These are phyloP conservation scores for Diceros bicornis DNA, from an alignment of 2,797 vertebrate genomes.

Conservation along the genomic window DNA sequence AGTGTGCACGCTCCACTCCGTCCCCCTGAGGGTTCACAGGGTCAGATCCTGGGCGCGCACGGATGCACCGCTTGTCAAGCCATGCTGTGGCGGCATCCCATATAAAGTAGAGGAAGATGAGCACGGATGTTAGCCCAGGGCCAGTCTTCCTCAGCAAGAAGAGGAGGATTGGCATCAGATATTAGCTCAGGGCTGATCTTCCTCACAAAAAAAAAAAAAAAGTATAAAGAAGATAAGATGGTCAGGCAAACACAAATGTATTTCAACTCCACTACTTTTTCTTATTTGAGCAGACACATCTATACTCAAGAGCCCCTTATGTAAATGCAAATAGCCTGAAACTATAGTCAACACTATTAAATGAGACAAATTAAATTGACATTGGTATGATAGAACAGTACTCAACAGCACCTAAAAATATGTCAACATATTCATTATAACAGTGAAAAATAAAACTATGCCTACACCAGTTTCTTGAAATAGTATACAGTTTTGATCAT, in stretches of 20 bases:
- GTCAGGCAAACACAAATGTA: not conserved
- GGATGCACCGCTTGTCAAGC: no score
- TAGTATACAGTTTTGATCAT: not conserved
- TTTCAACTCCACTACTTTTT: not conserved
- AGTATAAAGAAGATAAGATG: not conserved
- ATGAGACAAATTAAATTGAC: not conserved
- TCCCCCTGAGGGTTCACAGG: no score
- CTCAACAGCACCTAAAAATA: not conserved
- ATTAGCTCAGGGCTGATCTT: no score
- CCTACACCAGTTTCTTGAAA: not conserved
- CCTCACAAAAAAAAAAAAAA: not conserved
- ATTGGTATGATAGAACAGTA: not conserved
- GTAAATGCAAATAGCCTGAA: not conserved
- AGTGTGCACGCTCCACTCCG: no score
- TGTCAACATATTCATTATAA: not conserved
- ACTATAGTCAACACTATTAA: not conserved
- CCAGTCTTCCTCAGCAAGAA: no score
- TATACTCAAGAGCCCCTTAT: not conserved
- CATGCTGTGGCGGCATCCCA: no score
- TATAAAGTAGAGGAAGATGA: no score
- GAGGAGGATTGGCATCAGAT: no score
- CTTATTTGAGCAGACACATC: not conserved
- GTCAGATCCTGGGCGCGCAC: no score
- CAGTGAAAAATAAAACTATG: conserved; percentile 52
- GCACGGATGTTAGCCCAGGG: no score